Conservation (phyloP, 2,888 invertebrate genomes). For the Sarcophaga variegata region DNA sequence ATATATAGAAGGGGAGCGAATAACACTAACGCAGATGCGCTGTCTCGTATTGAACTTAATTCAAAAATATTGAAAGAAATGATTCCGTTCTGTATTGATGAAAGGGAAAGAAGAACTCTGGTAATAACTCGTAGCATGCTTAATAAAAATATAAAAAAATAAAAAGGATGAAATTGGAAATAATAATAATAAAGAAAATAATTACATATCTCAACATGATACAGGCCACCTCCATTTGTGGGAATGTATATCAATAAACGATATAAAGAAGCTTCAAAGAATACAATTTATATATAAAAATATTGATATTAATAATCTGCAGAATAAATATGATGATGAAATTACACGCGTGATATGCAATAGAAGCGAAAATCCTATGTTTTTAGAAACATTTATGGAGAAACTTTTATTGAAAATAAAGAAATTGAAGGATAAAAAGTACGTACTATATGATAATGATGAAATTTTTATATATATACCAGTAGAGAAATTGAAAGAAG, state of each 20-base stretch:
- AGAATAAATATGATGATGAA: not conserved
- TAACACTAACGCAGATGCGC: slow-evolving; percentile 7
- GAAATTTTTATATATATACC: slow-evolving; percentile 1
- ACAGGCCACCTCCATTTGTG: slow-evolving; percentile 4
- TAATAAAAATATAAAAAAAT: not conserved
- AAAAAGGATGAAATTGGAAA: not conserved
- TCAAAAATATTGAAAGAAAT: too few relatives aligned
- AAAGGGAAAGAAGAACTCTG: not conserved
- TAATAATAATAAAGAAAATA: not conserved
- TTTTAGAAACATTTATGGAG: slow-evolving; percentile 2
- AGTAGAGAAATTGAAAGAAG: slow-evolving; percentile 8
- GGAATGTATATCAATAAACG: not conserved
- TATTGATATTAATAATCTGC: too few relatives aligned
- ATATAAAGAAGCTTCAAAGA: slow-evolving; percentile 3
- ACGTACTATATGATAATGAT: not conserved
- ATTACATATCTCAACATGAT: not conserved
- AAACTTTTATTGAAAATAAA: not conserved
- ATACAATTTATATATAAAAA: slow-evolving; percentile 1
- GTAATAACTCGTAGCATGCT: not conserved
- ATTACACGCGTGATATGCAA: too few relatives aligned
- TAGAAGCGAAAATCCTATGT: not conserved
- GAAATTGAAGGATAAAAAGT: not conserved
- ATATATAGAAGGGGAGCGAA: slow-evolving; percentile 44
- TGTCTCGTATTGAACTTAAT: not conserved
- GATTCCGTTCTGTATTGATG: too few relatives aligned